Conservation (phyloP, 2,113 vertebrate genomes). For the Xiphophorus couchianus region DNA sequence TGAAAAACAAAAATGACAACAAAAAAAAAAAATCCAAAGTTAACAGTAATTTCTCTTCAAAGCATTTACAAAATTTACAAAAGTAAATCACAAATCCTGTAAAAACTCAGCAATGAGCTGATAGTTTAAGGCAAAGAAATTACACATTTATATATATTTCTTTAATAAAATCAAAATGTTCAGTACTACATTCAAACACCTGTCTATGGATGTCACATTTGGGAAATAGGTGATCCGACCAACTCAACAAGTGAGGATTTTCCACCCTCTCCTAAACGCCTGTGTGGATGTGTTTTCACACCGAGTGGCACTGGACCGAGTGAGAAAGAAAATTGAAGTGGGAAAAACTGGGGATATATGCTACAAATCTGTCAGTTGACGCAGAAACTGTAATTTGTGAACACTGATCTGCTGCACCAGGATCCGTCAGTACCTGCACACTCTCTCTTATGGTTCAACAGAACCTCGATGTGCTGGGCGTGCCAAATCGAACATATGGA, state of each 20-base stretch:
- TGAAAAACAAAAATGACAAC: conserved; percentile 36
- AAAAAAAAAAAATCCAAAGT: conserved; percentile 45
- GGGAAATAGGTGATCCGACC: conserved; percentile 36
- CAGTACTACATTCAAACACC: conserved; percentile 79
- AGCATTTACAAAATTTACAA: conserved; percentile 84
- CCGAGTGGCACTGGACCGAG: conserved; percentile 61
- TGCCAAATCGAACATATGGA: conserved; percentile 3
- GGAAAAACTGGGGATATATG: conserved; percentile 11
- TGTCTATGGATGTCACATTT: conserved; percentile 56
- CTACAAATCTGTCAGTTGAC: conserved; percentile 37
- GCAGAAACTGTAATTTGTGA: conserved; percentile 51
- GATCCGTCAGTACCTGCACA: conserved; percentile 44
- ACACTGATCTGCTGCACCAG: conserved; percentile 59
- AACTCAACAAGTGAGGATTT: conserved; percentile 46
- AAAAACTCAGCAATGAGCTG: conserved; percentile 76
- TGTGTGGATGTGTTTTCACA: conserved; percentile 54
- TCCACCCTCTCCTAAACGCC: conserved; percentile 41
- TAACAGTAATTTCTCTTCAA: conserved; percentile 67
- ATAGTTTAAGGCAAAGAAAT: conserved; percentile 78
- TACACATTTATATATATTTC: conserved; percentile 24
- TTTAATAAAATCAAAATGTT: conserved; percentile 65
- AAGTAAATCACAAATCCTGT: conserved; percentile 73
- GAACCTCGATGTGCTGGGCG: neutral
- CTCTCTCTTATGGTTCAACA: conserved; percentile 14
- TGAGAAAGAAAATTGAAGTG: neutral